Conservation (phyloP, 2,113 vertebrate species). For the Alethe diademata region DNA sequence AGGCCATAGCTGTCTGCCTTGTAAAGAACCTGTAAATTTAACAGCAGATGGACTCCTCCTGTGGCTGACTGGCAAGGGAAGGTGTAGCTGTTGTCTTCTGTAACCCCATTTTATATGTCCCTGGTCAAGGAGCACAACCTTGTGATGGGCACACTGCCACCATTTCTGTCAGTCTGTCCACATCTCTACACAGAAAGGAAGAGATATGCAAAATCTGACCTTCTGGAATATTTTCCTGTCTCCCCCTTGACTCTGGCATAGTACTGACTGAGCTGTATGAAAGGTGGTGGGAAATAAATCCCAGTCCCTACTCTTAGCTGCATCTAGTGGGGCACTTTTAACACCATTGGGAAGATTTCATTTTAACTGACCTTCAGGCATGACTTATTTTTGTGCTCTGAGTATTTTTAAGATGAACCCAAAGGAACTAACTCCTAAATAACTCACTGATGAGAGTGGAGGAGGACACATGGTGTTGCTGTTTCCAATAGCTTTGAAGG, state of each 20-base stretch:
- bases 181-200: not conserved
- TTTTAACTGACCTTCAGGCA: slow-evolving; percentile 40
- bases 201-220: not conserved
- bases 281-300: slow-evolving; percentile 10
- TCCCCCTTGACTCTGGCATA: not conserved
- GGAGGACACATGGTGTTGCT: slow-evolving; percentile 17
- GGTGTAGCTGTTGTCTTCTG: not conserved
- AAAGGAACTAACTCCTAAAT: slow-evolving; percentile 64
- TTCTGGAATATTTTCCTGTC: not conserved
- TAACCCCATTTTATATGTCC: not conserved
- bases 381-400: slow-evolving; percentile 44
- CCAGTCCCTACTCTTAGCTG: not conserved
- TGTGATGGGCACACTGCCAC: not conserved
- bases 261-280: not conserved
- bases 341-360: not conserved
- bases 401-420: slow-evolving; percentile 40
- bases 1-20: not conserved
- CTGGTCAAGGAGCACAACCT: not conserved
- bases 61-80: not conserved
- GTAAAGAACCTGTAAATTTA: not conserved
- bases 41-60: not conserved
- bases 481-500: not conserved
- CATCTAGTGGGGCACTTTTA: not conserved
- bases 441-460: slow-evolving; percentile 29
- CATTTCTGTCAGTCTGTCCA: not conserved